Base-by-base conservation (phyloP, 2,113 vertebrate species). In the Anoplopoma fimbria region DNA sequence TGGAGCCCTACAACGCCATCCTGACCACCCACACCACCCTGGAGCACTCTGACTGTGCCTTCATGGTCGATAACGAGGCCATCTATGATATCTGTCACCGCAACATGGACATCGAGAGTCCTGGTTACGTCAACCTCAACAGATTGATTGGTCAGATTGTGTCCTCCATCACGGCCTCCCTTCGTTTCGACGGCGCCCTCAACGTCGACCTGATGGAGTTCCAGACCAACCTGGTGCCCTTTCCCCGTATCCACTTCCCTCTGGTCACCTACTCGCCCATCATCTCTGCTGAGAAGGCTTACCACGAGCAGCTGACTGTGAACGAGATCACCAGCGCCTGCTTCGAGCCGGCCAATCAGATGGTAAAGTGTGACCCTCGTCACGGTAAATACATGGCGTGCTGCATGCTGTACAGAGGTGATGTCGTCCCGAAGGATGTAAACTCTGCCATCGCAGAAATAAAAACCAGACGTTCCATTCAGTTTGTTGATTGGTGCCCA, bases 1-100 rank as follows among this genome's bases (percentile, higher is more conserved):
- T 97, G 88, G 96, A 97, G 91, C 96, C 96, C 87, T 97, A 97
- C 95, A 97, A 97, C 89, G 95, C 96, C 89, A 97, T 97, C 93
- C 95, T 97, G 79, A 97, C 96, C 74, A 81, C 79, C 63, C 79
- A 81, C 82, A 95, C 95, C 81, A 96, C 96, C 71, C 89, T 96
- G 75, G 97, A 97, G 94, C 97, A 95, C 93, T 95, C 94, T 0
- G 96, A 97, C 88, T 97, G 96, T 69, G 95, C 96, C 7, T 96
- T 96, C 92, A 96, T 96, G 96, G 96, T 96, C 0, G 96, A 96
- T 83, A 96, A 96, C 0, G 95, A 96, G 90, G 96, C 96, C 90
- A 96, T 96, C 90, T 96, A 96, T 0, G 95, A 96, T 25, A 96
- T 96, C 91, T 96, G 96, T 0, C 95, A 94, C 29, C 94, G 95